Percentiles rank a stretch among this genome's conserved stretches.
These are phyloP conservation scores for Platycheirus albimanus DNA, from an alignment of 2,888 invertebrate genomes.

Conservation along the genomic window DNA sequence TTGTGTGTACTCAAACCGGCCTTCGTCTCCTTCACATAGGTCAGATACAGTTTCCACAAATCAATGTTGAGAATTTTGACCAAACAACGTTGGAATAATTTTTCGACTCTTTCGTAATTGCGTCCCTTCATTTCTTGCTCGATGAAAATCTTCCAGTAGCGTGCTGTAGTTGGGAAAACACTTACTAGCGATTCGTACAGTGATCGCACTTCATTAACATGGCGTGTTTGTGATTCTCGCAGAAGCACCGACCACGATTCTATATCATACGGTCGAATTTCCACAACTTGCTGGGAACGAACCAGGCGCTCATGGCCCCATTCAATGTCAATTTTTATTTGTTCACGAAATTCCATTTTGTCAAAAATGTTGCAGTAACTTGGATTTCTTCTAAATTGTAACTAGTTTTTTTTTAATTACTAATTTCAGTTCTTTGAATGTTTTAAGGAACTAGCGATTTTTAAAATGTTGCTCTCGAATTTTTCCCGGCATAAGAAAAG, in stretches of 20 bases:
- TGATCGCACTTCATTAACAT: conserved; percentile 93
- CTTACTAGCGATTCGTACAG: conserved; percentile 97
- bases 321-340: conserved; percentile 84
- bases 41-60: conserved; percentile 98
- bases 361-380: no score
- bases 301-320: conserved; percentile 94
- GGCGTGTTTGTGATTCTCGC: conserved; percentile 94
- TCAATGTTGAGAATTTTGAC: conserved; percentile 99
- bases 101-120: conserved; percentile 99
- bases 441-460: no score
- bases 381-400: no score
- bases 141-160: conserved; percentile 99
- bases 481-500: no score
- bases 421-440: no score
- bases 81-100: conserved; percentile 98
- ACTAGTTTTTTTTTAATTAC: no score
- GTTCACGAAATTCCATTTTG: conserved; percentile 81
- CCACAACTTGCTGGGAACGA: conserved; percentile 92
- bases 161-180: conserved; percentile 97
- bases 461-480: no score
- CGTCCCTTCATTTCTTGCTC: conserved; percentile 98
- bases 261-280: conserved; percentile 95
- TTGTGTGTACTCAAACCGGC: conserved; percentile 95
- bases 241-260: conserved; percentile 99
- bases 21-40: conserved; percentile 99